Percentiles rank a stretch among this genome's conserved stretches.
Conservation (phyloP, 2,888 invertebrate genomes). For the Perdita meconis region DNA sequence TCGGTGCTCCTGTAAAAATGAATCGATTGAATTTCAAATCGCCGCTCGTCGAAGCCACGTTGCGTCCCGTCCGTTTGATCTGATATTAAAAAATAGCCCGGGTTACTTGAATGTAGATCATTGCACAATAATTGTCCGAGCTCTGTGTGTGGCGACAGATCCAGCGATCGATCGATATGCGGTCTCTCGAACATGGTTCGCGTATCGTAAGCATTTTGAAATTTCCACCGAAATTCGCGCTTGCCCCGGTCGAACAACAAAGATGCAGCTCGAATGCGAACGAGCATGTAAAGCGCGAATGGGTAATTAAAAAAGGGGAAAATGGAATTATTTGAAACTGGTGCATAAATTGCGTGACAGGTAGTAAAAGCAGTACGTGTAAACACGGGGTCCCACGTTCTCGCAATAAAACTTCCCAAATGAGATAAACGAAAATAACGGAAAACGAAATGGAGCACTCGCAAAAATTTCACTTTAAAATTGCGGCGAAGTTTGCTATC, state of each 20-base stretch:
- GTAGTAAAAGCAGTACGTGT: conserved; percentile 8
- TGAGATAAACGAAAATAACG: conserved; percentile 3
- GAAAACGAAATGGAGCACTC: neutral
- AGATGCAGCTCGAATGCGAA: conserved; percentile 17
- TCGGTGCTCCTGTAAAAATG: conserved; percentile 55
- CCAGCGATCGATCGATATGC: conserved; percentile 43
- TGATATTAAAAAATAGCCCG: conserved; percentile 69
- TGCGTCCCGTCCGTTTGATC: conserved; percentile 63
- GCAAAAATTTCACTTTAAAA: conserved; percentile 1
- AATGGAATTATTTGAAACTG: conserved; percentile 5
- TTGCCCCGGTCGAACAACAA: neutral
- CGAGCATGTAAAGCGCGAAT: neutral
- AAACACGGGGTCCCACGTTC: neutral
- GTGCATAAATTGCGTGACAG: conserved; percentile 11
- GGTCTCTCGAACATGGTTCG: neutral
- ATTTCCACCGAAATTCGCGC: conserved; percentile 16
- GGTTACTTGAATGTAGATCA: conserved; percentile 59
- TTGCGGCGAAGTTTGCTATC: conserved; percentile 12
- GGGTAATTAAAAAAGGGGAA: neutral
- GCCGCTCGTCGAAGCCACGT: conserved; percentile 32
- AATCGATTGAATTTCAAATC: conserved; percentile 72
- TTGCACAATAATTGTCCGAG: conserved; percentile 61
- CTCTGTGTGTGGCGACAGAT: conserved; percentile 21
- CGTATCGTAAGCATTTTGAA: neutral
- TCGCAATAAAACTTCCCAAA: conserved; percentile 21